A percentile compares a stretch with the other conserved stretches of the same genome.
These are phyloP conservation scores for Siniperca undulata DNA, from an alignment of 2,797 vertebrate species.

Conservation along the genomic window DNA sequence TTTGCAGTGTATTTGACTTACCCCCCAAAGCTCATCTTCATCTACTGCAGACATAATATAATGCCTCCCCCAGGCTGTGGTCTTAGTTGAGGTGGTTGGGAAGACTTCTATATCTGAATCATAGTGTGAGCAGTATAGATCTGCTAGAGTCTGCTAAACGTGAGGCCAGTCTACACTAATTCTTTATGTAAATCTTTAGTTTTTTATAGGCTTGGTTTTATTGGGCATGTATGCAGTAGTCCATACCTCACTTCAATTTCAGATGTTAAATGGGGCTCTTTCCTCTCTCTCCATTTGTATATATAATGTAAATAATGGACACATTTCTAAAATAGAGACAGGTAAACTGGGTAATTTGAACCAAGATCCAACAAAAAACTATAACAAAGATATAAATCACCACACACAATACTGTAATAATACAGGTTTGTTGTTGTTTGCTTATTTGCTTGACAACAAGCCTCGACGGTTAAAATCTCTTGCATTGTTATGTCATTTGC, in stretches of 20 bases:
- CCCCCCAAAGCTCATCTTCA: constrained; percentile 49
- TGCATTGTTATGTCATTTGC: not conserved
- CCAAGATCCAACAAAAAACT: not conserved
- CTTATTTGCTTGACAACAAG: constrained; percentile 4
- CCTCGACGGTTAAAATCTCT: not conserved
- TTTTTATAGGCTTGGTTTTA: constrained; percentile 7
- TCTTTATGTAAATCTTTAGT: constrained; percentile 1
- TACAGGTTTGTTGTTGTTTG: not conserved
- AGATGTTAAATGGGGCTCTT: not conserved
- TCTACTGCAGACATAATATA: constrained; percentile 56
- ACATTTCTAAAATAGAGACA: not conserved
- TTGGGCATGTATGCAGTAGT: not conserved
- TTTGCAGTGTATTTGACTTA: constrained; percentile 57
- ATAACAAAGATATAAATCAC: not conserved
- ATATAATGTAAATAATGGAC: not conserved
- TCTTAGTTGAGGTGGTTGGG: constrained; percentile 28
- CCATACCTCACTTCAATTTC: not conserved
- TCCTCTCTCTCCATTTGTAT: not conserved
- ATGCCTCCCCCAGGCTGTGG: constrained; percentile 52
- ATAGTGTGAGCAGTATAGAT: constrained; percentile 6
- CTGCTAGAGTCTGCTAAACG: not conserved
- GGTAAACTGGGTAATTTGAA: not conserved
- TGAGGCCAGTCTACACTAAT: not conserved
- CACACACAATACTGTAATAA: not conserved
- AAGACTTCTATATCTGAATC: constrained; percentile 22